These are phyloP conservation scores for Lasius fuliginosus DNA, from an alignment of 2,888 invertebrate species.

Conservation along the genomic window DNA sequence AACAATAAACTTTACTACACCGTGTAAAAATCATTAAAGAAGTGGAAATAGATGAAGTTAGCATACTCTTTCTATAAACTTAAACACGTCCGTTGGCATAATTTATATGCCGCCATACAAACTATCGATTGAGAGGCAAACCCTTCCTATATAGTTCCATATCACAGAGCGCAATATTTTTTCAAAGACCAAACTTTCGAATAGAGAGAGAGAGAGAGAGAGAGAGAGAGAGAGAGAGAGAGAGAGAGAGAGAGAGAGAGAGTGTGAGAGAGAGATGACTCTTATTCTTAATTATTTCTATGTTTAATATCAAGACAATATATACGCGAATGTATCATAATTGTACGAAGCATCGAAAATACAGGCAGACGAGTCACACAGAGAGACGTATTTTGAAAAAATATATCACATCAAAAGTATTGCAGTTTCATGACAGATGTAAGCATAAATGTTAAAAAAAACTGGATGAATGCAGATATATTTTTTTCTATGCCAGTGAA, in stretches of 20 bases:
- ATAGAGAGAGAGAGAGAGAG: slow-evolving; percentile 25
- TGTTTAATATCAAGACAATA: slow-evolving; percentile 69
- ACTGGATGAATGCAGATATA: not conserved
- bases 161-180: slow-evolving; percentile 79
- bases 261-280: slow-evolving; percentile 19
- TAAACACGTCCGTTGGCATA: slow-evolving; percentile 66
- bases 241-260: not conserved
- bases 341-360: slow-evolving; percentile 38
- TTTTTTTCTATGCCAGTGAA: not conserved
- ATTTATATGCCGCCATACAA: not conserved
- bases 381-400: slow-evolving; percentile 6
- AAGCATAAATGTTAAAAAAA: not conserved
- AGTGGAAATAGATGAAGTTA: slow-evolving; percentile 21
- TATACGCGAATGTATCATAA: slow-evolving; percentile 28
- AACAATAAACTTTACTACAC: slow-evolving; percentile 9
- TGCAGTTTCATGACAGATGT: not conserved
- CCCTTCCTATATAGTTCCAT: slow-evolving; percentile 68
- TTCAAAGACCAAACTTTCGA: slow-evolving; percentile 71
- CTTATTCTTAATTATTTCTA: slow-evolving; percentile 64
- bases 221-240: not conserved
- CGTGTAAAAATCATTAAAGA: slow-evolving; percentile 22
- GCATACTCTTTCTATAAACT: slow-evolving; percentile 38
- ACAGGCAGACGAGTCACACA: not conserved
- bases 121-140: slow-evolving; percentile 37
- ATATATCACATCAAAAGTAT: not conserved